These are phyloP conservation scores for Cebus imitator DNA, from an alignment of 2,113 vertebrate genomes.

Conservation along the genomic window DNA sequence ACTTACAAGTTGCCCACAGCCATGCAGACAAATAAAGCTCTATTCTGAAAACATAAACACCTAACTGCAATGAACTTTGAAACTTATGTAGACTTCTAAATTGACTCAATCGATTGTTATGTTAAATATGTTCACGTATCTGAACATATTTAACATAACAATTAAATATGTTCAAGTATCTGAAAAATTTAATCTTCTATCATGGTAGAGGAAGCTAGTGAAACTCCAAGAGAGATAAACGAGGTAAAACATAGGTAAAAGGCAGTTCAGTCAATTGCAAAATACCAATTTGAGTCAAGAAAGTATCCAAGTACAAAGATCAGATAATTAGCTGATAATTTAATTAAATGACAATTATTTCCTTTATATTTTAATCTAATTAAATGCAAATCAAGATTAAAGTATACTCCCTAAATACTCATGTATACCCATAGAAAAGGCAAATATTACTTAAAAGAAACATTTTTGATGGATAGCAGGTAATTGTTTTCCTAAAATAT, in stretches of 20 bases:
- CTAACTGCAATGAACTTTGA: neutral
- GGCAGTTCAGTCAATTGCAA: neutral
- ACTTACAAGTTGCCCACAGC: neutral
- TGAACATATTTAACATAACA: neutral
- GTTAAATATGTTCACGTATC: neutral
- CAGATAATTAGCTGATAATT: neutral
- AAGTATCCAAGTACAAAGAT: neutral
- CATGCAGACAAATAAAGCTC: neutral
- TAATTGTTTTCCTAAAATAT: slow-evolving; percentile 59
- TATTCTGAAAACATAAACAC: neutral
- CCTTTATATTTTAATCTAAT: slow-evolving; percentile 38
- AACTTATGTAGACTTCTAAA: neutral
- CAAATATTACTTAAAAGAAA: slow-evolving; percentile 48
- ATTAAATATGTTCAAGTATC: neutral
- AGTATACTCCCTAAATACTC: neutral
- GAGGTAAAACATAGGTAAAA: neutral
- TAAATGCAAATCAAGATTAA: slow-evolving; percentile 37
- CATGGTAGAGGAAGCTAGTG: neutral
- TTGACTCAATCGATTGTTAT: neutral
- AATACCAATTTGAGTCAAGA: slow-evolving; percentile 13
- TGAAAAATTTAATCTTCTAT: neutral
- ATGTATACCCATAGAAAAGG: slow-evolving; percentile 18
- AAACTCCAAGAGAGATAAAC: neutral
- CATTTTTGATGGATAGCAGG: neutral
- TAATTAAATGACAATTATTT: neutral